These are phyloP conservation scores for Shargacucullia verbasci DNA, from an alignment of 2,888 invertebrate genomes.

Conservation along the genomic window DNA sequence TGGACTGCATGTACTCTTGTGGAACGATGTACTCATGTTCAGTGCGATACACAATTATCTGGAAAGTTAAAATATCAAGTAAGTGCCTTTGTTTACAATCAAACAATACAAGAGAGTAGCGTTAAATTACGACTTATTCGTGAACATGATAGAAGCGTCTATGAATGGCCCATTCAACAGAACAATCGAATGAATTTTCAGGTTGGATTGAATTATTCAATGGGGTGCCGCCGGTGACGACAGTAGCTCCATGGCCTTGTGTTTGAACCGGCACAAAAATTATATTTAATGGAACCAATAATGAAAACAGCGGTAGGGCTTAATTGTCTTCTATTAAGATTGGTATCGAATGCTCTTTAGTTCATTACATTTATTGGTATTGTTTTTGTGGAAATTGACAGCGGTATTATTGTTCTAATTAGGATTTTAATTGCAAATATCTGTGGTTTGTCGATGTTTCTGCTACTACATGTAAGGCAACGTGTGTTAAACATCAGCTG, in stretches of 20 bases:
- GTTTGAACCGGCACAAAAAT: constrained; percentile 34
- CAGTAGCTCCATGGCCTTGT: constrained; percentile 20
- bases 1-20: constrained; percentile 75
- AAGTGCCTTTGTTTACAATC: not conserved
- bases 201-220: constrained; percentile 9
- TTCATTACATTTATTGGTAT: constrained; percentile 14
- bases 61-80: constrained; percentile 60
- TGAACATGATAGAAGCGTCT: not conserved
- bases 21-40: constrained; percentile 91
- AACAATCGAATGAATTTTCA: constrained; percentile 7
- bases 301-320: constrained; percentile 53
- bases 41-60: constrained; percentile 91
- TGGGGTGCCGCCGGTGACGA: not conserved
- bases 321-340: constrained; percentile 51
- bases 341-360: constrained; percentile 22
- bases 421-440: constrained; percentile 3
- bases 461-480: not conserved
- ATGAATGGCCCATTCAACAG: constrained; percentile 2
- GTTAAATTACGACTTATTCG: not conserved
- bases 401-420: too few relatives aligned
- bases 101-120: not conserved
- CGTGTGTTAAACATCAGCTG: not conserved
- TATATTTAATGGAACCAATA: constrained; percentile 46
- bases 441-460: not conserved
- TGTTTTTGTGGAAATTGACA: not conserved